These are phyloP conservation scores for Liparis tanakae DNA, from an alignment of 2,797 vertebrate species.

Conservation along the genomic window DNA sequence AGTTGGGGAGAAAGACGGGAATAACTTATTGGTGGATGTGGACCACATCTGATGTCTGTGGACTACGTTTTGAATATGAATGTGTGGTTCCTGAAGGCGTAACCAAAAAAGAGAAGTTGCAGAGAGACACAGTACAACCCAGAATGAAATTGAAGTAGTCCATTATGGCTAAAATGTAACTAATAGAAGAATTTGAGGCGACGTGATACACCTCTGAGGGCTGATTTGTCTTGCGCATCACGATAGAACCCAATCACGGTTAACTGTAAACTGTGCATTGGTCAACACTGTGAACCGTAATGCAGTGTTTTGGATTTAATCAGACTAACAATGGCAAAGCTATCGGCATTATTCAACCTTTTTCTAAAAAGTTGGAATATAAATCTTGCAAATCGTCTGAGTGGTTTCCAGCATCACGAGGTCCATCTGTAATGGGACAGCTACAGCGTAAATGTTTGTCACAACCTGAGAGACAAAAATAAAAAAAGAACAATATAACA, in stretches of 20 bases:
- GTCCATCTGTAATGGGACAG: slow-evolving; percentile 13
- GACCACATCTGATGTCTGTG: slow-evolving; percentile 31
- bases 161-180: neutral
- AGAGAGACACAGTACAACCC: neutral
- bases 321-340: neutral
- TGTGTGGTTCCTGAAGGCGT: slow-evolving; percentile 3
- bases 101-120: neutral
- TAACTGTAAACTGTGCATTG: too few relatives aligned
- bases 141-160: neutral
- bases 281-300: neutral
- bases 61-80: slow-evolving; percentile 31
- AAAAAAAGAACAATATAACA: slow-evolving; percentile 50
- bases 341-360: slow-evolving; percentile 20
- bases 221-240: neutral
- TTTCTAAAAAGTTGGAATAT: slow-evolving; percentile 42
- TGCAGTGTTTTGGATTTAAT: slow-evolving; percentile 42
- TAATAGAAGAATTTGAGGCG: neutral
- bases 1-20: slow-evolving; percentile 28
- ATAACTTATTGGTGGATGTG: slow-evolving; percentile 52
- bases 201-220: neutral
- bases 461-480: slow-evolving; percentile 40
- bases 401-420: slow-evolving; percentile 49
- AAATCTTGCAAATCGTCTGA: slow-evolving; percentile 61
- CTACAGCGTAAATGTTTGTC: slow-evolving; percentile 39
- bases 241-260: neutral